These are phyloP conservation scores for Rostratula benghalensis DNA, from an alignment of 2,113 vertebrate species.

Conservation along the genomic window DNA sequence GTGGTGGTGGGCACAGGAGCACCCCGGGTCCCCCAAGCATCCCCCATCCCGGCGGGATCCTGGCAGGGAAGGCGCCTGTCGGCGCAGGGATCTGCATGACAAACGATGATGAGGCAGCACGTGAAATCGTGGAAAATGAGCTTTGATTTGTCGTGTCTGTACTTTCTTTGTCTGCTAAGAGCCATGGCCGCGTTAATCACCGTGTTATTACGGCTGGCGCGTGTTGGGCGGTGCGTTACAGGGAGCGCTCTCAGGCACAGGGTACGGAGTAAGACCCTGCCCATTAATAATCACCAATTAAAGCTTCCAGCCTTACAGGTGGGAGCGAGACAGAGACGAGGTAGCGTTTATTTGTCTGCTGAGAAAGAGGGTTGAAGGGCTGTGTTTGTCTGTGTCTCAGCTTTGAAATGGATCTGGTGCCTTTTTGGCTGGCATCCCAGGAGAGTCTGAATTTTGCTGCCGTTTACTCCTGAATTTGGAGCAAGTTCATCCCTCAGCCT, in stretches of 20 bases:
- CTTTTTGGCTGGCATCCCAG: constrained; percentile 52
- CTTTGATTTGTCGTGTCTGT: constrained; percentile 58
- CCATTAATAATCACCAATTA: background rate
- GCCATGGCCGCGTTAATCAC: constrained; percentile 36
- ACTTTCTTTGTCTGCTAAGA: constrained; percentile 62
- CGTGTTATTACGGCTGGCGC: background rate
- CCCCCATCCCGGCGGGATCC: background rate
- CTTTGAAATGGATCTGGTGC: constrained; percentile 40
- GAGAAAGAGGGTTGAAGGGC: constrained; percentile 25
- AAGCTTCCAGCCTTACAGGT: background rate
- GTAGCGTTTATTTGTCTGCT: background rate
- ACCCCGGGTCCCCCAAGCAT: background rate
- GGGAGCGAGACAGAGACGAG: background rate
- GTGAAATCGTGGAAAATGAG: constrained; percentile 49
- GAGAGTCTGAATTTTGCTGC: constrained; percentile 37
- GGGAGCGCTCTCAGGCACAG: background rate
- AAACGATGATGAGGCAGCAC: constrained; percentile 32
- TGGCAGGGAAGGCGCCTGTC: accelerated
- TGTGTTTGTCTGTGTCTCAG: constrained; percentile 27
- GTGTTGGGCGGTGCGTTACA: background rate
- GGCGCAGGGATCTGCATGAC: background rate
- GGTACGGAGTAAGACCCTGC: background rate
- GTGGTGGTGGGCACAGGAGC: background rate
- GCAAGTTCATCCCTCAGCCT: constrained; percentile 21
- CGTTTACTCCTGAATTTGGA: constrained; percentile 3